phyloP scores from a whole-genome alignment of 2,113 vertebrate genomes.

The Limanda limanda region DNA sequence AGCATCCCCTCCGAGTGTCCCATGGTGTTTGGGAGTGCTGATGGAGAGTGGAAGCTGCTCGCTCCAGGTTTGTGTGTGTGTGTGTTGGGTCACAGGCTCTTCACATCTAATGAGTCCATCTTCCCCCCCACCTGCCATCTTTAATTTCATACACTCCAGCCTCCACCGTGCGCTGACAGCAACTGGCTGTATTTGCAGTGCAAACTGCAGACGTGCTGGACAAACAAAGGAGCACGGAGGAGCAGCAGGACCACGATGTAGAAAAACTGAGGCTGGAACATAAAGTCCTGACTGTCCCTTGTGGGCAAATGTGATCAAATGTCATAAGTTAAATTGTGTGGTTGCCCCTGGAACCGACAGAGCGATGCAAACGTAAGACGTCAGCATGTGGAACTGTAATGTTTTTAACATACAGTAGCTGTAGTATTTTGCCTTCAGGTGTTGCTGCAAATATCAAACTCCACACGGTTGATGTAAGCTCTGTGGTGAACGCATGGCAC shows the following conservation, averaged over 20 bases:
- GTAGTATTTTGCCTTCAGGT: neutral
- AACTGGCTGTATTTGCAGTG: neutral
- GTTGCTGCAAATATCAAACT: neutral
- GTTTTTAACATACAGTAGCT: neutral
- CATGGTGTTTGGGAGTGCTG: constrained; percentile 24
- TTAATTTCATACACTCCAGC: constrained; percentile 25
- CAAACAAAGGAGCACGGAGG: neutral
- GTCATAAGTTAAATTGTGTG: neutral
- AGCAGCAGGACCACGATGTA: neutral
- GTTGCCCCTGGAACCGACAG: neutral
- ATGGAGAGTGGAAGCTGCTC: constrained; percentile 4
- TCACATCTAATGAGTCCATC: constrained; percentile 20
- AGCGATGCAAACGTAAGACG: neutral
- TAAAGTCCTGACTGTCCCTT: neutral
- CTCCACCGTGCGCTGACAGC: neutral
- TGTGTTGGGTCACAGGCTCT: neutral
- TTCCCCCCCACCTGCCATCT: constrained; percentile 28
- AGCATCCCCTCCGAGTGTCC: constrained; percentile 7
- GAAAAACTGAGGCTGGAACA: neutral
- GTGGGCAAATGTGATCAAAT: neutral
- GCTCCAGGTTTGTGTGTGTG: constrained; percentile 2
- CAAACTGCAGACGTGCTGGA: neutral
- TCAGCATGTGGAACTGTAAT: neutral
- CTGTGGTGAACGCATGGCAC: neutral
- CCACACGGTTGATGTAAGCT: neutral